Percentiles rank a stretch among this genome's conserved stretches.
Conservation (phyloP, 2,888 invertebrate genomes). For the Ernsta delagoae region DNA sequence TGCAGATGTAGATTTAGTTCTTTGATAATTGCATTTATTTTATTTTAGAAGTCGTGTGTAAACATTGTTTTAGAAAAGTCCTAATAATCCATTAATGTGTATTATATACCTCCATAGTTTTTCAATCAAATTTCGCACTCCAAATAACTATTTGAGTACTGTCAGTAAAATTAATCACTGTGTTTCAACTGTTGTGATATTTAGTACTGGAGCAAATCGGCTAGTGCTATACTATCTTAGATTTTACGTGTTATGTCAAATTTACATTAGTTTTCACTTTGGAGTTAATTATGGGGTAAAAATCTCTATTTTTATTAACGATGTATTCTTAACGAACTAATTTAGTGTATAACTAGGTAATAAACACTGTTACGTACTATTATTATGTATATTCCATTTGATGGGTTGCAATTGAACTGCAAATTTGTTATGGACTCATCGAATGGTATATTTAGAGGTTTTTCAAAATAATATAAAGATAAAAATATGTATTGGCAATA, state of each 20-base stretch:
- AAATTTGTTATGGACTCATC: constrained; percentile 49
- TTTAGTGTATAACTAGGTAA: constrained; percentile 51
- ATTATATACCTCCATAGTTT: too few species aligned
- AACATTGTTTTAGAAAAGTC: neutral
- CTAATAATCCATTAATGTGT: neutral
- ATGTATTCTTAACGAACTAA: constrained; percentile 57
- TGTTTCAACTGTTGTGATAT: constrained; percentile 21
- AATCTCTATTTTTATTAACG: constrained; percentile 61
- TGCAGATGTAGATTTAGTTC: constrained; percentile 21
- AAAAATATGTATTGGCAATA: constrained; percentile 62
- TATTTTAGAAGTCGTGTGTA: constrained; percentile 1
- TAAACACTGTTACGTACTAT: constrained; percentile 60
- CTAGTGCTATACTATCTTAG: constrained; percentile 37
- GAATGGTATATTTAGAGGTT: constrained; percentile 59
- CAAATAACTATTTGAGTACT: neutral
- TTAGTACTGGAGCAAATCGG: constrained; percentile 10
- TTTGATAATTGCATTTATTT: constrained; percentile 33
- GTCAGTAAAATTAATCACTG: constrained; percentile 11
- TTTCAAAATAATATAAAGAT: constrained; percentile 66
- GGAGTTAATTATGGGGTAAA: constrained; percentile 53
- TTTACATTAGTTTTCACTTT: constrained; percentile 49
- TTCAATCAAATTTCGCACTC: neutral
- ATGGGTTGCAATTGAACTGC: constrained; percentile 44
- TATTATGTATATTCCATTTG: constrained; percentile 54
- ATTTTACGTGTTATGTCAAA: constrained; percentile 40